phyloP scores from a whole-genome alignment of 1,140 invertebrate genomes.

The Drosophila asahinai region DNA sequence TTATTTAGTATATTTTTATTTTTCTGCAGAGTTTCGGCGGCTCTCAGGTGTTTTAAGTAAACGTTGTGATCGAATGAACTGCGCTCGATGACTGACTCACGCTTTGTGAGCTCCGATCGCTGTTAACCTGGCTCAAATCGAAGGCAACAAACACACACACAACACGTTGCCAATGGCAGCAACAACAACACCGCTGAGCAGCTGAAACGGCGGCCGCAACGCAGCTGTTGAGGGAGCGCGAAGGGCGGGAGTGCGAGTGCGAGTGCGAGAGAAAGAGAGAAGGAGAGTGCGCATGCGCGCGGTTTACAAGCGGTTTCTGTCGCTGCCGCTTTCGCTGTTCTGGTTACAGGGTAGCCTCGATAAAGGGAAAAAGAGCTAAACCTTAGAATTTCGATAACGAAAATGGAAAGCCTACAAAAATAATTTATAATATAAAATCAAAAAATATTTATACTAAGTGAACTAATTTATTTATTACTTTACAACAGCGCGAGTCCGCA shows the following conservation, averaged over 20 bases:
- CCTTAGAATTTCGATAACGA: no score
- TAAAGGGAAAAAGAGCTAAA: neutral
- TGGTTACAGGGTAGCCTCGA: neutral
- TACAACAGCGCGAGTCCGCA: no score
- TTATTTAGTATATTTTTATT: neutral
- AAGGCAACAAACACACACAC: constrained; percentile 23
- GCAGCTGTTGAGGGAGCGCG: constrained; percentile 51
- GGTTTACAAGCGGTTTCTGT: constrained; percentile 49
- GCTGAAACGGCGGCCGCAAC: constrained; percentile 34
- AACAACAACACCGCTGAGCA: constrained; percentile 19
- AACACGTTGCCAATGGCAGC: constrained; percentile 26
- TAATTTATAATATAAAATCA: no score
- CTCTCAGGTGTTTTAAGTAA: neutral
- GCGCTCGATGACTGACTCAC: constrained; percentile 71
- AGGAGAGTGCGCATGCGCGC: constrained; percentile 64
- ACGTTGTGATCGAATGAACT: constrained; percentile 50
- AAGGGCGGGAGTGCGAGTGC: neutral
- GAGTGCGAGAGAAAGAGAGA: constrained; percentile 6
- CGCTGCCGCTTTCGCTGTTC: constrained; percentile 52
- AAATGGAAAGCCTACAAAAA: no score
- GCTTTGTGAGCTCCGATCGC: constrained; percentile 33
- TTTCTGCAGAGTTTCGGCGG: neutral
- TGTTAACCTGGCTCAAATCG: constrained; percentile 68
- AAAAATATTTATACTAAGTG: no score
- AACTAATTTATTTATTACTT: no score